Conservation (phyloP, 2,113 vertebrate genomes). For the Rhinogobius similis region DNA sequence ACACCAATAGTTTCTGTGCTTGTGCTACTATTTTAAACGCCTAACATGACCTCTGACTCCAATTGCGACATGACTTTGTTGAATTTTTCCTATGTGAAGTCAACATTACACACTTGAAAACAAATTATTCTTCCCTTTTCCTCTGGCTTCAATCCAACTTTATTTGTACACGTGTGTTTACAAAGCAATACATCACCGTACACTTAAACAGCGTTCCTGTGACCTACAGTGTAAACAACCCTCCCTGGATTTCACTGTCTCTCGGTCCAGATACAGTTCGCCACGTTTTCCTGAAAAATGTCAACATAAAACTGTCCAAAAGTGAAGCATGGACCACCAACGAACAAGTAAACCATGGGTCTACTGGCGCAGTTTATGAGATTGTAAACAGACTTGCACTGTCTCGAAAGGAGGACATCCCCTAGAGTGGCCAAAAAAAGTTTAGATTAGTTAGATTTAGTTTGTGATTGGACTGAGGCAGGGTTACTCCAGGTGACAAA, state of each 20-base stretch:
- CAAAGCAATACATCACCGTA: slow-evolving; percentile 38
- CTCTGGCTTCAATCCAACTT: slow-evolving; percentile 35
- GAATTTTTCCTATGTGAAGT: not conserved
- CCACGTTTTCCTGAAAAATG: slow-evolving; percentile 9
- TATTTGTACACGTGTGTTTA: slow-evolving; percentile 59
- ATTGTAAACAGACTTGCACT: slow-evolving; percentile 1
- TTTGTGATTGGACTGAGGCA: not conserved
- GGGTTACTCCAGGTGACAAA: not conserved
- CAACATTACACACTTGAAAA: not conserved
- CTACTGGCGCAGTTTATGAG: not conserved
- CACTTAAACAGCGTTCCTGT: slow-evolving; percentile 45
- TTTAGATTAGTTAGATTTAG: not conserved
- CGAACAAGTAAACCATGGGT: slow-evolving; percentile 9
- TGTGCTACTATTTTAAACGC: not conserved
- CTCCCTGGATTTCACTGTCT: not conserved
- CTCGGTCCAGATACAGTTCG: slow-evolving; percentile 21
- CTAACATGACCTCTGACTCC: not conserved
- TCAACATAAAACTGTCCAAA: slow-evolving; percentile 20
- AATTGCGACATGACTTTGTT: not conserved
- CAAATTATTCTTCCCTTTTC: not conserved
- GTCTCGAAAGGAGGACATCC: not conserved
- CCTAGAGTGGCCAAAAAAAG: not conserved
- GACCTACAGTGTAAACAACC: slow-evolving; percentile 10
- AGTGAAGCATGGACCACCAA: slow-evolving; percentile 42
- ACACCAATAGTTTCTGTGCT: too few relatives aligned